Evolutionary conservation across 2,113 vertebrate species (phyloP).

Genomic region (Phocoena phocoena): DNA sequence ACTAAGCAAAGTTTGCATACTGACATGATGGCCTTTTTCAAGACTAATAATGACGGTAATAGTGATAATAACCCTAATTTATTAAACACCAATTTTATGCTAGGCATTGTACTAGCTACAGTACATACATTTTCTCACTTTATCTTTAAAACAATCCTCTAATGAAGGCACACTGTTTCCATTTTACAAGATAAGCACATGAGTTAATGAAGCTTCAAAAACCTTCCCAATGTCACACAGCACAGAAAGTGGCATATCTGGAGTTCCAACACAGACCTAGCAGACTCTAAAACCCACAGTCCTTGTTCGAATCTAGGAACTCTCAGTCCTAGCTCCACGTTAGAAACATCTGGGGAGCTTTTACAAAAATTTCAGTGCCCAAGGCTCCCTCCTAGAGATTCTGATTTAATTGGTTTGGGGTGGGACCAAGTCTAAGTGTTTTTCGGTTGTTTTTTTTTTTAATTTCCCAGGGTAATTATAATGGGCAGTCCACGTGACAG

Average conservation of each 20-base stretch:
- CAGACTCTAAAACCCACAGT: background rate
- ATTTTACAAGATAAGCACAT: background rate
- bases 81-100: background rate
- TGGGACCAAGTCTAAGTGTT: background rate
- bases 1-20: background rate
- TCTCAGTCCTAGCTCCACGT: background rate
- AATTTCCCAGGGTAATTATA: background rate
- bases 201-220: background rate
- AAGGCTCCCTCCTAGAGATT: background rate
- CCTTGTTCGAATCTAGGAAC: background rate
- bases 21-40: background rate
- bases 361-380: background rate
- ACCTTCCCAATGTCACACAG: background rate
- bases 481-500: background rate
- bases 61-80: conserved; percentile 38
- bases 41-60: conserved; percentile 35
- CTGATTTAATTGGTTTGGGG: background rate
- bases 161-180: background rate
- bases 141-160: background rate
- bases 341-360: background rate
- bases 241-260: background rate
- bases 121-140: background rate
- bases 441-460: background rate
- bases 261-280: background rate
- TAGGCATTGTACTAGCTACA: background rate